A percentile compares a stretch with the other conserved stretches of the same genome.
phyloP scores from a whole-genome alignment of 1,140 invertebrate genomes.

The Brachionus rotundiformis region DNA sequence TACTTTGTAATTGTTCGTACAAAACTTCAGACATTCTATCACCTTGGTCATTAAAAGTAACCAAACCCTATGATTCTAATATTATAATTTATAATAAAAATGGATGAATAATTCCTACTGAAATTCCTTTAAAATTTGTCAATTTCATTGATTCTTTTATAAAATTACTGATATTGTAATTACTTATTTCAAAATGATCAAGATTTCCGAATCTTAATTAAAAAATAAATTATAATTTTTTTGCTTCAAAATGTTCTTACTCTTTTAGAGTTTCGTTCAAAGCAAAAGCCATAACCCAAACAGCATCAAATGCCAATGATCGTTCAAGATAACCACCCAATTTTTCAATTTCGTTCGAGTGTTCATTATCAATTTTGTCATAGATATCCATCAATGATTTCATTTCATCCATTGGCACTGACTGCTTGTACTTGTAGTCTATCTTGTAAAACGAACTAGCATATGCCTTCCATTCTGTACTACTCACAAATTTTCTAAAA shows the following conservation, averaged over 20 bases:
- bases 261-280: conserved; percentile 80
- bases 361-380: conserved; percentile 36
- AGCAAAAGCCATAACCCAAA: conserved; percentile 94
- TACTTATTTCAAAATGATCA: conserved; percentile 95
- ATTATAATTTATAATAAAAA: conserved; percentile 13
- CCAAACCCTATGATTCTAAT: conserved; percentile 72
- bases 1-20: conserved; percentile 86
- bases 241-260: conserved; percentile 50
- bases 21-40: conserved; percentile 97
- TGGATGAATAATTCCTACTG: conserved; percentile 71
- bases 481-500: conserved; percentile 49
- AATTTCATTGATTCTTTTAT: conserved; percentile 96
- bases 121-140: conserved; percentile 94
- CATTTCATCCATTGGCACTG: conserved; percentile 27
- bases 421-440: conserved; percentile 40
- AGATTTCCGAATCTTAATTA: conserved; percentile 61
- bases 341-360: conserved; percentile 56
- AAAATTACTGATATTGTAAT: conserved; percentile 87
- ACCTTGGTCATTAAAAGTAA: conserved; percentile 91
- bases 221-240: background rate
- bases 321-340: conserved; percentile 88
- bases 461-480: conserved; percentile 7
- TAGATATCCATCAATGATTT: conserved; percentile 52
- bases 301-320: conserved; percentile 95
- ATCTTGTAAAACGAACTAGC: background rate